phyloP scores from a whole-genome alignment of 2,113 vertebrate genomes.

The Pteronura brasiliensis region DNA sequence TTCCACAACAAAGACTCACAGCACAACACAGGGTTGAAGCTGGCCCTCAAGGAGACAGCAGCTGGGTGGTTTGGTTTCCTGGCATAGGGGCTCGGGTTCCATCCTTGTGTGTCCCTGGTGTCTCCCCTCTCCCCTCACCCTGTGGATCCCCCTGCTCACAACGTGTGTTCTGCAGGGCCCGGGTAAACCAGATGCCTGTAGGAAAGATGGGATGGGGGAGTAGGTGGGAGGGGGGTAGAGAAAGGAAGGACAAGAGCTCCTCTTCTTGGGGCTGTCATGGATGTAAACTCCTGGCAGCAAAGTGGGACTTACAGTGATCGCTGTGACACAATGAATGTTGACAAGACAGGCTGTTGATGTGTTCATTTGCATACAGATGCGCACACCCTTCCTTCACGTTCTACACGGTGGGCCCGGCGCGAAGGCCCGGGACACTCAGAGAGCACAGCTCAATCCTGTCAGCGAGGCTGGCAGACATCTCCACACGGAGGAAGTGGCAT shows the following conservation, averaged over 20 bases:
- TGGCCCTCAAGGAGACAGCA: accelerated
- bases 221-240: background rate
- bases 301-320: slow-evolving; percentile 55
- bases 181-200: background rate
- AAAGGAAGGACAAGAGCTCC: background rate
- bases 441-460: background rate
- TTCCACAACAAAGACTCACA: background rate
- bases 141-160: accelerated
- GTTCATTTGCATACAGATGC: slow-evolving; percentile 62
- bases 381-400: background rate
- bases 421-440: background rate
- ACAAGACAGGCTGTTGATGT: slow-evolving; percentile 60
- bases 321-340: slow-evolving; percentile 57
- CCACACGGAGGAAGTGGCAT: background rate
- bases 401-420: accelerated
- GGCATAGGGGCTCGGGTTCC: background rate
- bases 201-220: background rate
- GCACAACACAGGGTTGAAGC: accelerated
- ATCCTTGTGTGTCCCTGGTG: accelerated
- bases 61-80: too few relatives aligned
- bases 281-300: slow-evolving; percentile 57
- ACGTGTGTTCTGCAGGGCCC: background rate
- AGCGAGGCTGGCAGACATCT: background rate
- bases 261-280: slow-evolving; percentile 49
- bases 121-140: background rate